Evolutionary conservation across 2,113 vertebrate genomes (phyloP).

Genomic region (Catharus bicknelli): DNA sequence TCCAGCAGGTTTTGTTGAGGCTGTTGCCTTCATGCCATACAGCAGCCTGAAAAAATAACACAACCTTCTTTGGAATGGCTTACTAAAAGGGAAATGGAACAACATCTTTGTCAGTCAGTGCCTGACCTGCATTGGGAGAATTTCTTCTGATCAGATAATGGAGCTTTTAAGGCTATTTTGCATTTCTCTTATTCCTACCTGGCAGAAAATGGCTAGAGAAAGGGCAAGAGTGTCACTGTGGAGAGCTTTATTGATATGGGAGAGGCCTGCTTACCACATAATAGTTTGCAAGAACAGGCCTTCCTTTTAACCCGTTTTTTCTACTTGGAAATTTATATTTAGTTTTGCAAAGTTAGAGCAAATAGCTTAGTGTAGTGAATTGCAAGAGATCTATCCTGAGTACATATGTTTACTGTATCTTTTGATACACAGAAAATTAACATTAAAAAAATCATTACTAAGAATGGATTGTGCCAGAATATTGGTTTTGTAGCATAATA

Average conservation of each 20-base stretch:
- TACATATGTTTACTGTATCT: background rate
- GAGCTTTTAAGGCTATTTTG: conserved; percentile 26
- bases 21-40: background rate
- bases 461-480: background rate
- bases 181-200: conserved; percentile 43
- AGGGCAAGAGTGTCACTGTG: background rate
- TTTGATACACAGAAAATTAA: conserved; percentile 32
- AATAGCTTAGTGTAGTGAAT: background rate
- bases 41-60: conserved; percentile 14
- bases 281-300: background rate
- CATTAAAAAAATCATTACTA: background rate
- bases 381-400: conserved; percentile 21
- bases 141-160: conserved; percentile 38
- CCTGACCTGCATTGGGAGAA: background rate
- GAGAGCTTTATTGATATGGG: background rate
- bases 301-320: conserved; percentile 18
- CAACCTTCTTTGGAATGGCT: background rate
- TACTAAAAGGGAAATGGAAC: conserved; percentile 15
- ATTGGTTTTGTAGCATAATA: background rate
- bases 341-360: conserved; percentile 5
- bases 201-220: conserved; percentile 30
- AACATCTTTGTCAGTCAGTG: background rate
- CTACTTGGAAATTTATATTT: conserved; percentile 4
- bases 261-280: background rate
- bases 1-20: background rate